These are phyloP conservation scores for Lampropteryx suffumata DNA, from an alignment of 2,888 invertebrate genomes.

Conservation along the genomic window DNA sequence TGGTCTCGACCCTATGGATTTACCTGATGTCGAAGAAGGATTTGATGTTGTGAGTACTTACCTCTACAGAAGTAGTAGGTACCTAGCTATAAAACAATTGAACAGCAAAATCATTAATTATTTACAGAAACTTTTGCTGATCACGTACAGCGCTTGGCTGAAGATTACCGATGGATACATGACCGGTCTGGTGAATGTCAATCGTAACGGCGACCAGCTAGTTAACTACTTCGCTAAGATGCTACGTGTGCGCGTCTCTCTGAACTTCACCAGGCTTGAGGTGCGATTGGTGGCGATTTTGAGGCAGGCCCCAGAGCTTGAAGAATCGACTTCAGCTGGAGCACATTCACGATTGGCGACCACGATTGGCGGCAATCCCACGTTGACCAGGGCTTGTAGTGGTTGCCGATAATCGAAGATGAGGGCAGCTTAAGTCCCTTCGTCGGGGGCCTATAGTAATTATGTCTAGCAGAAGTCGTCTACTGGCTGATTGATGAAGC, in stretches of 20 bases:
- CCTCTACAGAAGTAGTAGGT: not conserved
- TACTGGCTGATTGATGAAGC: too few relatives aligned
- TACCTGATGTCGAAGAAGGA: conserved; percentile 72
- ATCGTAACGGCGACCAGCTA: conserved; percentile 70
- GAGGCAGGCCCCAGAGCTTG: too few relatives aligned
- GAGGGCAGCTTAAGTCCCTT: too few relatives aligned
- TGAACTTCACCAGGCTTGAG: conserved; percentile 63
- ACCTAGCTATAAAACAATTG: not conserved
- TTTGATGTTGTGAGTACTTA: conserved; percentile 69
- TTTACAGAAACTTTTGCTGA: conserved; percentile 65
- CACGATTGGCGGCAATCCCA: too few relatives aligned
- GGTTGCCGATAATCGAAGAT: too few relatives aligned
- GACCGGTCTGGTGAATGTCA: conserved; percentile 71
- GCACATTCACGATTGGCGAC: too few relatives aligned
- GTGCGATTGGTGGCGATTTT: conserved; percentile 52
- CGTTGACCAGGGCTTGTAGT: too few relatives aligned
- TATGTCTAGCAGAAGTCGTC: too few relatives aligned
- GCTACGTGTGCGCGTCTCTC: conserved; percentile 65
- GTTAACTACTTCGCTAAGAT: conserved; percentile 74
- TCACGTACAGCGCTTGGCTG: conserved; percentile 79
- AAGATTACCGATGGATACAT: conserved; percentile 72
- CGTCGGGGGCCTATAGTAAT: too few relatives aligned
- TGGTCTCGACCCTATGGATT: conserved; percentile 75
- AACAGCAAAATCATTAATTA: too few relatives aligned
- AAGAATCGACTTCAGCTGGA: too few relatives aligned